Conservation (phyloP, 2,888 invertebrate species). For the Hemistola chrysoprasaria region DNA sequence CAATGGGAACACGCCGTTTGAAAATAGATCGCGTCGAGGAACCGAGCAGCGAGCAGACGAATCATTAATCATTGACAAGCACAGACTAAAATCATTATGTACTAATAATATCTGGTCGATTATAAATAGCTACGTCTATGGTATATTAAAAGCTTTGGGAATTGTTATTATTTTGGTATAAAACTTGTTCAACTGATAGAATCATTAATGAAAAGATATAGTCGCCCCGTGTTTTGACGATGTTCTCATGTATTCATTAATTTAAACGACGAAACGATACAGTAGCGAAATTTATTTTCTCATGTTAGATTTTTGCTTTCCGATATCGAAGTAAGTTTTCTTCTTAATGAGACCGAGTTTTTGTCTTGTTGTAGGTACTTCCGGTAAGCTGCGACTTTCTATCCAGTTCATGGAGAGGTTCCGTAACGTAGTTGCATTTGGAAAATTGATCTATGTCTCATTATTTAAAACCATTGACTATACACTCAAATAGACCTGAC, state of each 20-base stretch:
- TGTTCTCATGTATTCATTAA: constrained; percentile 38
- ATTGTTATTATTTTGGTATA: neutral
- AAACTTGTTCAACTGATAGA: constrained; percentile 27
- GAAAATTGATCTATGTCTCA: no score
- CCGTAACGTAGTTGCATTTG: constrained; percentile 17
- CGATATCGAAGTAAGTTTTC: constrained; percentile 5
- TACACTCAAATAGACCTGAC: no score
- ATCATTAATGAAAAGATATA: constrained; percentile 31
- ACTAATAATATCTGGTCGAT: constrained; percentile 23
- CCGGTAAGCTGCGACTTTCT: constrained; percentile 21
- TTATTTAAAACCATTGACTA: no score
- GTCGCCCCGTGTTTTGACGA: constrained; percentile 33
- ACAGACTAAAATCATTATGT: constrained; percentile 42
- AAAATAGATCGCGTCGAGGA: constrained; percentile 63
- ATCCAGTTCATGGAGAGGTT: constrained; percentile 14
- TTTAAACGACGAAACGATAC: constrained; percentile 35
- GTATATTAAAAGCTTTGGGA: constrained; percentile 8
- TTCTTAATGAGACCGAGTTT: constrained; percentile 20
- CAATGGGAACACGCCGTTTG: constrained; percentile 60
- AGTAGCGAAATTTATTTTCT: constrained; percentile 32
- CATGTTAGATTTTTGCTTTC: constrained; percentile 17
- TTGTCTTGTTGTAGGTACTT: constrained; percentile 24
- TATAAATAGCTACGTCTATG: constrained; percentile 18
- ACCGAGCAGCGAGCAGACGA: constrained; percentile 51
- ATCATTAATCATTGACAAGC: constrained; percentile 67